Conservation (phyloP, 2,888 invertebrate species). For the Mythimna pallens region DNA sequence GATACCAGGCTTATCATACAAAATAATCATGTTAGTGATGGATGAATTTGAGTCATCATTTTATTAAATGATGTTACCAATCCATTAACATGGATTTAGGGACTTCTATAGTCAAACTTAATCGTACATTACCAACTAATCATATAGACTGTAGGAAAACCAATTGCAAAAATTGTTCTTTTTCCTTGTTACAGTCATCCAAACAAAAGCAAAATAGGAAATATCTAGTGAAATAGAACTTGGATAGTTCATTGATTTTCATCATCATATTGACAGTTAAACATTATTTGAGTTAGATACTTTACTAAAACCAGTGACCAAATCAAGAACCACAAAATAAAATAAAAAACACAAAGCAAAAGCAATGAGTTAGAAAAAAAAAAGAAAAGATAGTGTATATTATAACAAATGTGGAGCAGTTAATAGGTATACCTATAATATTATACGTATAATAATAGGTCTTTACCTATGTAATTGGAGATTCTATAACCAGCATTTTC, state of each 20-base stretch:
- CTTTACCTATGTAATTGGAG: no score
- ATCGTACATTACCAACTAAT: no score
- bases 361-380: no score
- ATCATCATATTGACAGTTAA: no score
- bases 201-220: neutral
- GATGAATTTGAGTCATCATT: conserved; percentile 22
- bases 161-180: no score
- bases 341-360: no score
- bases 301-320: conserved; percentile 2
- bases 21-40: conserved; percentile 21
- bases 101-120: neutral
- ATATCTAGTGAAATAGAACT: neutral
- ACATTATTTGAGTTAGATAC: conserved; percentile 1
- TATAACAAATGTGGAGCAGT: no score
- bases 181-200: neutral
- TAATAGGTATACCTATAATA: no score
- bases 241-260: neutral
- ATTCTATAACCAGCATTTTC: no score
- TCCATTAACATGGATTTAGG: neutral
- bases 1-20: conserved; percentile 33
- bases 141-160: no score
- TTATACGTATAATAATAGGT: no score
- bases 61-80: conserved; percentile 18
- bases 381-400: no score
- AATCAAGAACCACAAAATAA: conserved; percentile 1